Conservation (phyloP, 2,888 invertebrate species). For the Vannuccia rotundouncinata region DNA sequence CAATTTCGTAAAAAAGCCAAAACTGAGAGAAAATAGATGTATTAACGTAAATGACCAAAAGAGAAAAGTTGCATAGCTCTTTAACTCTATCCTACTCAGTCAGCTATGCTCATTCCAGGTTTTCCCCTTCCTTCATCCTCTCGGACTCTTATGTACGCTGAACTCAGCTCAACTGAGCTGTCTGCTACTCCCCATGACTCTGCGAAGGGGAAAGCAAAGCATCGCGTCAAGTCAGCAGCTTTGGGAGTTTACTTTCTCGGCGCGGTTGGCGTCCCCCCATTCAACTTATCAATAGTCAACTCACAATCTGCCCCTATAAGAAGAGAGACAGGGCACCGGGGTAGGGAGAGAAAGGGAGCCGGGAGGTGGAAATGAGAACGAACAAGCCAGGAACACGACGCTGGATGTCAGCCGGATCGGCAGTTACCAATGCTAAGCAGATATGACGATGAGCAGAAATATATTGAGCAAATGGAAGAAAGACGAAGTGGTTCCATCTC, state of each 20-base stretch:
- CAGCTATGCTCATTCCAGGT: neutral
- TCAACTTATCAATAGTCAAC: neutral
- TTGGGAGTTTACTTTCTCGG: neutral
- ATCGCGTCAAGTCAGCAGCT: neutral
- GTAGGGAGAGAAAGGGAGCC: neutral
- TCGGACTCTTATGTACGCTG: neutral
- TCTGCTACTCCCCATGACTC: no score
- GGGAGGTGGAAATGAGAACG: neutral
- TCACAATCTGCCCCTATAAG: neutral
- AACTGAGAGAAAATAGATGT: neutral
- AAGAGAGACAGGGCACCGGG: neutral
- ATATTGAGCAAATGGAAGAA: neutral
- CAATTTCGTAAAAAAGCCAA: no score
- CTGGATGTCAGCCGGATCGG: neutral
- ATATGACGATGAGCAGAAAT: neutral
- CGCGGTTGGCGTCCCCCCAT: neutral
- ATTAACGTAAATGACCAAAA: neutral
- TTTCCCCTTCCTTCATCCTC: neutral
- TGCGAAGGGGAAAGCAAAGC: neutral
- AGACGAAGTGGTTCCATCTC: neutral
- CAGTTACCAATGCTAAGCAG: neutral
- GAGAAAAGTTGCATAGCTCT: neutral
- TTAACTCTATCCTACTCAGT: neutral
- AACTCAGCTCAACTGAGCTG: neutral
- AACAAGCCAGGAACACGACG: neutral